Base-by-base conservation (phyloP, 2,113 vertebrate species). In the Neodontobutis hainanensis region DNA sequence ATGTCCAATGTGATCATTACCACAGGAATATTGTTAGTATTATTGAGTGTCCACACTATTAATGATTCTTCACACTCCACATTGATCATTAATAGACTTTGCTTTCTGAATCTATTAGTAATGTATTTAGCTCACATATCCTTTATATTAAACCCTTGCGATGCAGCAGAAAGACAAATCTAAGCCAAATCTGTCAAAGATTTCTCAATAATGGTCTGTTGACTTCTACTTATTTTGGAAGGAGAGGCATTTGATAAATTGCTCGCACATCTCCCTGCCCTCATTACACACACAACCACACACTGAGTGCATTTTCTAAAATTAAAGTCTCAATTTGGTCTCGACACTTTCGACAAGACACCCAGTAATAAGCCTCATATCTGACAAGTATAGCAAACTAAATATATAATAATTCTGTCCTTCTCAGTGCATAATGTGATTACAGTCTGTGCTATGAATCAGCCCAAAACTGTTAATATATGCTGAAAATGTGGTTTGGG, bases 181-280 rank as follows among this genome's bases (percentile, higher is more conserved):
- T 55, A 4, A n/a, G 34, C 52, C 36, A 32, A 36, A 55, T 55
- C 52, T 55, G 52, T 55, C 34, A 51, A 51, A 51, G 12, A 55
- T 55, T 36, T 55, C 52, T 38, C 52, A 14, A 55, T 55, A 55
- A 55, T 55, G 34, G 34, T 55, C 34, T 55, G 52, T 38, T 36
- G 52, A 36, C 52, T 38, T 55, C 12, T 55, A 55, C 52, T 34
- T 38, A 27, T 32, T 38, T 55, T 38, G 34, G 11, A 55, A 7
- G 3, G 14, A 5, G 11, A 55, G 11, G 12, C 52, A 19, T 58
- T 19, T 58, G 40, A 42, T 58, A 7, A 43, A 58, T 58, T 43
- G 56, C 56, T 15, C 11, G 56, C 36, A 42, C 38, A 9, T 15
- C 5, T 38, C 34, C 9, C 36, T 46, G 9, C 12, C 44, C 44